These are phyloP conservation scores for Perodicticus potto DNA, from an alignment of 2,797 vertebrate genomes.

Conservation along the genomic window DNA sequence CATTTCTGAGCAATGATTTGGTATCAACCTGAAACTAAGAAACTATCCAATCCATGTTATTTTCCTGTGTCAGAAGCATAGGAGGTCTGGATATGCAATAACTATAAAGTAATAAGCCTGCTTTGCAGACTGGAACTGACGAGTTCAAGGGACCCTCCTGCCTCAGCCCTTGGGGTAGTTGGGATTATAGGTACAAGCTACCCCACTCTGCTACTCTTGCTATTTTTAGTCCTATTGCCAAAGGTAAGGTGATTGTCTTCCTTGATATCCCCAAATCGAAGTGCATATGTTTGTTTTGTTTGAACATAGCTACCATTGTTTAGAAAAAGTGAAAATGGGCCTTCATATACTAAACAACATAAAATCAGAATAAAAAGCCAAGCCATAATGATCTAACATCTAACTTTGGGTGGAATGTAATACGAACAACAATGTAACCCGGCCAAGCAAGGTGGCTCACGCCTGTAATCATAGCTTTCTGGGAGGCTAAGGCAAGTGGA, in stretches of 20 bases:
- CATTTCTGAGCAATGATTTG: conserved; percentile 21
- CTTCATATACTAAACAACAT: neutral
- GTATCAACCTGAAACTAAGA: neutral
- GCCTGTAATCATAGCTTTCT: too few relatives aligned
- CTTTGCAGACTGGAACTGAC: neutral
- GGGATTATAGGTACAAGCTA: neutral
- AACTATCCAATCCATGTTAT: neutral
- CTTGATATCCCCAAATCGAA: neutral
- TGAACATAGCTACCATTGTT: neutral
- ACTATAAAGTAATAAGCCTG: neutral
- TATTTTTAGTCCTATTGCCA: neutral
- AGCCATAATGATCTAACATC: neutral
- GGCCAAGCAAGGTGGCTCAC: too few relatives aligned
- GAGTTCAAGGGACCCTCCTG: neutral
- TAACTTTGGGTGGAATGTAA: neutral
- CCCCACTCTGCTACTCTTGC: neutral
- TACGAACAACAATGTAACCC: neutral
- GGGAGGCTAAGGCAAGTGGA: too few relatives aligned
- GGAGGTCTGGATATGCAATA: neutral
- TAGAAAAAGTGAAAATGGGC: conserved; percentile 32
- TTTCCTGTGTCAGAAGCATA: neutral
- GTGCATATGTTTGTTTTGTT: neutral
- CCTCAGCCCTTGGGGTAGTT: too few relatives aligned
- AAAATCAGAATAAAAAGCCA: conserved; percentile 6
- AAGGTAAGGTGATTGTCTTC: neutral